A percentile compares a stretch with the other conserved stretches of the same genome.
phyloP scores from a whole-genome alignment of 2,888 invertebrate genomes.

The Vannuccia rotundouncinata region DNA sequence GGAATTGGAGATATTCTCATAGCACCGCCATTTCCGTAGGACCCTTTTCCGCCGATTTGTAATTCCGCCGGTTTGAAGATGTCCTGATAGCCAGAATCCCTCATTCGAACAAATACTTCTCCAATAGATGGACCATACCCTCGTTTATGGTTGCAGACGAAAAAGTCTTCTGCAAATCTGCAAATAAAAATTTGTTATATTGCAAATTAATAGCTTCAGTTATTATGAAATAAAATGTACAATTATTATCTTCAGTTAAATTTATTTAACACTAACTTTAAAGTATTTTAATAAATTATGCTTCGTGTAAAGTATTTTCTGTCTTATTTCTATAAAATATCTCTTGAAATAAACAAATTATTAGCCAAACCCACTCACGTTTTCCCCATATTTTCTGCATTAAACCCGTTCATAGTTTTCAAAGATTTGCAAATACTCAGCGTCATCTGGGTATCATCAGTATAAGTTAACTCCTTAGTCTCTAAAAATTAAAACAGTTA shows the following conservation, averaged over 20 bases:
- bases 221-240: background rate
- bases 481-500: too few species aligned
- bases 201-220: too few species aligned
- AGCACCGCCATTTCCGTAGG: slow-evolving; percentile 72
- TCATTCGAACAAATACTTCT: slow-evolving; percentile 47
- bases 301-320: too few species aligned
- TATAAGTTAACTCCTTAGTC: too few species aligned
- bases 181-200: background rate
- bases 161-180: slow-evolving; percentile 33
- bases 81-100: slow-evolving; percentile 54
- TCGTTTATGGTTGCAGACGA: slow-evolving; percentile 50
- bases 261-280: too few species aligned
- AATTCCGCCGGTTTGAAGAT: slow-evolving; percentile 63
- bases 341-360: background rate
- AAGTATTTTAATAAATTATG: too few species aligned
- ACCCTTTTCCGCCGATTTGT: slow-evolving; percentile 66
- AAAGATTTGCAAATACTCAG: background rate
- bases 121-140: slow-evolving; percentile 65
- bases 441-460: slow-evolving; percentile 32
- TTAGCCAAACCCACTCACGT: background rate
- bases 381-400: background rate
- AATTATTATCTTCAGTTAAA: too few species aligned
- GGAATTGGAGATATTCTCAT: slow-evolving; percentile 68
- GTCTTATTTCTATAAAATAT: too few species aligned
- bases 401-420: background rate